A percentile compares a stretch with the other conserved stretches of the same genome.
Evolutionary conservation across 2,797 vertebrate species (phyloP).

Genomic region (Pseudopleuronectes americanus): DNA sequence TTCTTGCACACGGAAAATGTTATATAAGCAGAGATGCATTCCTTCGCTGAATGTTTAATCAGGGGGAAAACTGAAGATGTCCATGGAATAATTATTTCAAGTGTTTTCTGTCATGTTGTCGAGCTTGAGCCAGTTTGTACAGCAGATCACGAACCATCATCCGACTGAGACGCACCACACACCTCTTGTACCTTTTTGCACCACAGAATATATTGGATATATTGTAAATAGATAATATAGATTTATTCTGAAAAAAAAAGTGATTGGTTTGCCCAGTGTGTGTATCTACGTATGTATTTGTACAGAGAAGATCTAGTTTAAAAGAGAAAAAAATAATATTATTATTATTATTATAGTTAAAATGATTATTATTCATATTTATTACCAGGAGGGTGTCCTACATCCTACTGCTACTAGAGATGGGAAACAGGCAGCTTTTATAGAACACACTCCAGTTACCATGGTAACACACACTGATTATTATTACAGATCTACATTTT

Average conservation of each 20-base stretch:
- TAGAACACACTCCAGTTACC: constrained; percentile 73
- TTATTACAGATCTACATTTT: constrained; percentile 66
- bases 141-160: constrained; percentile 60
- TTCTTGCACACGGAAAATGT: constrained; percentile 52
- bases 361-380: constrained; percentile 68
- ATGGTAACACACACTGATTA: constrained; percentile 70
- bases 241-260: constrained; percentile 77
- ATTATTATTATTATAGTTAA: constrained; percentile 73
- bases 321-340: constrained; percentile 72
- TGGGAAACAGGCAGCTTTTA: constrained; percentile 77
- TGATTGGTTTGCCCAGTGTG: constrained; percentile 76
- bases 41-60: constrained; percentile 68
- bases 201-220: constrained; percentile 80
- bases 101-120: constrained; percentile 52
- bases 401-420: constrained; percentile 68
- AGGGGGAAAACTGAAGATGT: constrained; percentile 62
- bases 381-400: constrained; percentile 67
- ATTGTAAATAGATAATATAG: constrained; percentile 81
- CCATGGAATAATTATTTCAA: constrained; percentile 50
- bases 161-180: constrained; percentile 56
- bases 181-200: constrained; percentile 76
- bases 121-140: constrained; percentile 61
- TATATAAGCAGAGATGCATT: constrained; percentile 55
- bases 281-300: constrained; percentile 81
- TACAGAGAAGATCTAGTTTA: constrained; percentile 85